Conservation (phyloP, 2,797 vertebrate species). For the Xenops minutus region DNA sequence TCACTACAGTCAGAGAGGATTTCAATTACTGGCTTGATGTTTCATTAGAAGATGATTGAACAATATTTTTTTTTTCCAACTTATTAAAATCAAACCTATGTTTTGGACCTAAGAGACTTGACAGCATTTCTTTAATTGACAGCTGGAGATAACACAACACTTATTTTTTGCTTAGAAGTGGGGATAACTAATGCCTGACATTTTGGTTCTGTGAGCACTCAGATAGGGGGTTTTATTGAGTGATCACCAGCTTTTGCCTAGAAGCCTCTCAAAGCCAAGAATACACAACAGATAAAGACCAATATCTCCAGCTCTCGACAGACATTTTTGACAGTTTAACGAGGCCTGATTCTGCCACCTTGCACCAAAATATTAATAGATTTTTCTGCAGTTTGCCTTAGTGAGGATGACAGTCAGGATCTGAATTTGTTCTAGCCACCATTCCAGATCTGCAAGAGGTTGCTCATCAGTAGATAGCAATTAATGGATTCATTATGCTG, state of each 20-base stretch:
- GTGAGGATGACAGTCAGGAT: background rate
- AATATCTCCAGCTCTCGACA: background rate
- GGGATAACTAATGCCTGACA: background rate
- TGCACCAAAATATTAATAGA: background rate
- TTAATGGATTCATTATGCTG: background rate
- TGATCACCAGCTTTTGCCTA: slow-evolving; percentile 12
- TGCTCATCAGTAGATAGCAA: background rate
- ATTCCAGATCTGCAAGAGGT: background rate
- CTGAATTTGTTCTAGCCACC: background rate
- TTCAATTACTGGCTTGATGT: slow-evolving; percentile 8
- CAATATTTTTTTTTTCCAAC: background rate
- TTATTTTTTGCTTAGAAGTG: background rate
- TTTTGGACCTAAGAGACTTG: background rate
- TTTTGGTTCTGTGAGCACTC: background rate
- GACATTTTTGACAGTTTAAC: background rate
- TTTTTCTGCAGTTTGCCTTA: slow-evolving; percentile 37
- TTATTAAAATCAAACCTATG: slow-evolving; percentile 14
- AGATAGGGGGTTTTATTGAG: background rate
- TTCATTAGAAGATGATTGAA: background rate
- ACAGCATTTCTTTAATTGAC: slow-evolving; percentile 10
- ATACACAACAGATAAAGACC: background rate
- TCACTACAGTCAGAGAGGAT: slow-evolving; percentile 14
- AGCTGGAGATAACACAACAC: background rate
- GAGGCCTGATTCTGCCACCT: slow-evolving; percentile 8
- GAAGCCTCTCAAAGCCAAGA: slow-evolving; percentile 1